Evolutionary conservation across 2,797 vertebrate species (phyloP).

Genomic region (Peromyscus aztecus): DNA sequence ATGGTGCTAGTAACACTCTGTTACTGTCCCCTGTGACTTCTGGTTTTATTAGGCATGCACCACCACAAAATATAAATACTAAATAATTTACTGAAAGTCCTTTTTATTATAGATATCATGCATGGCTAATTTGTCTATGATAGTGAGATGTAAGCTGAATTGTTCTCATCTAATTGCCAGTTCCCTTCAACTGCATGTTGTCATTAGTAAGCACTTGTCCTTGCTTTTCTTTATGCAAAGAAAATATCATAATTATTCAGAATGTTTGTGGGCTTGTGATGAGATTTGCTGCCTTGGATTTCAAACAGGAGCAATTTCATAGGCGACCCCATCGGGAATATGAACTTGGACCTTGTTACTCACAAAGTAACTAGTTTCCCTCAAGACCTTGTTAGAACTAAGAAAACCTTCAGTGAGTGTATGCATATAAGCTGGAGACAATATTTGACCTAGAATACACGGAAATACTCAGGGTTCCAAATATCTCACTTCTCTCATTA

Average conservation of each 20-base stretch:
- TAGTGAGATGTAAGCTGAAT: conserved; percentile 68
- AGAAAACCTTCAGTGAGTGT: neutral
- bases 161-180: conserved; percentile 76
- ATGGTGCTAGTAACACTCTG: neutral
- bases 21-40: neutral
- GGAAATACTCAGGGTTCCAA: neutral
- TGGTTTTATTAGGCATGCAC: conserved; percentile 64
- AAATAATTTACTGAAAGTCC: conserved; percentile 72
- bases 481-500: neutral
- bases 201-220: conserved; percentile 75
- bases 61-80: conserved; percentile 75
- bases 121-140: conserved; percentile 74
- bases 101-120: conserved; percentile 68
- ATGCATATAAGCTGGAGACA: neutral
- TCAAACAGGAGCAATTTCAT: conserved; percentile 49
- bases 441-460: neutral
- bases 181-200: conserved; percentile 73
- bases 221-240: conserved; percentile 70
- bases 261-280: conserved; percentile 52
- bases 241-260: conserved; percentile 74
- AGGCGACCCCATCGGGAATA: neutral
- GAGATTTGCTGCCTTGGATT: conserved; percentile 57
- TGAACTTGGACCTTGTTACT: conserved; percentile 3
- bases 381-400: conserved; percentile 42
- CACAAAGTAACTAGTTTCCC: neutral